Evolutionary conservation across 2,797 vertebrate species (phyloP).

Genomic region (Furcifer pardalis): DNA sequence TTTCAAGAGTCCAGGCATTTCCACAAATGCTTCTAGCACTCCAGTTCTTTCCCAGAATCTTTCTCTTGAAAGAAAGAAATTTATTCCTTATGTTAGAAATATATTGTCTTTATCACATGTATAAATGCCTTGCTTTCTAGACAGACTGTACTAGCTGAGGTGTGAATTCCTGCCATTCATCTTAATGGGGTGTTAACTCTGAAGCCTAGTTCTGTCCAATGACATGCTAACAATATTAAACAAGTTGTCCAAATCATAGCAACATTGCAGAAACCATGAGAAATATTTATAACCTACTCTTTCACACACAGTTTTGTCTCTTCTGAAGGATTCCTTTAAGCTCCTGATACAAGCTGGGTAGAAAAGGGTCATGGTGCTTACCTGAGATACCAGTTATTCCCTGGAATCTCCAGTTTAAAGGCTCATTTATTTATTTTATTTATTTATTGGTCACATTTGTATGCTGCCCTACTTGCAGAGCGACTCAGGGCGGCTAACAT

Average conservation of each 20-base stretch:
- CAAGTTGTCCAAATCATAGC: constrained; percentile 37
- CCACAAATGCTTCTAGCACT: background rate
- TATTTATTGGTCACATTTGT: too few relatives aligned
- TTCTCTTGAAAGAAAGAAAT: background rate
- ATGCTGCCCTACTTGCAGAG: too few relatives aligned
- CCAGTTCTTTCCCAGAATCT: background rate
- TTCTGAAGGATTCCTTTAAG: background rate
- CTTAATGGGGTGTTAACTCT: constrained; percentile 28
- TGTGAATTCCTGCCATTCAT: constrained; percentile 39
- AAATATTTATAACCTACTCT: constrained; percentile 3
- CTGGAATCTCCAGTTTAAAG: background rate
- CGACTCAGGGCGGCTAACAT: too few relatives aligned
- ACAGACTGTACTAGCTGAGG: constrained; percentile 25
- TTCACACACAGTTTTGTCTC: background rate
- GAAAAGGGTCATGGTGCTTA: background rate
- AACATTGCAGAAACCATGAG: background rate
- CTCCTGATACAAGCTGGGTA: background rate
- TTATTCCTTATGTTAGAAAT: background rate
- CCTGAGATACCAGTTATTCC: background rate
- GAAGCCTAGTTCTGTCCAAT: constrained; percentile 32
- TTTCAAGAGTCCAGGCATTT: too few relatives aligned
- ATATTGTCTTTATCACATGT: constrained; percentile 14
- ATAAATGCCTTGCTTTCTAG: constrained; percentile 19
- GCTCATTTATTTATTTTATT: too few relatives aligned
- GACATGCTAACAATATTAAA: constrained; percentile 36